phyloP scores from a whole-genome alignment of 1,140 invertebrate species.

The Callitettix versicolor region DNA sequence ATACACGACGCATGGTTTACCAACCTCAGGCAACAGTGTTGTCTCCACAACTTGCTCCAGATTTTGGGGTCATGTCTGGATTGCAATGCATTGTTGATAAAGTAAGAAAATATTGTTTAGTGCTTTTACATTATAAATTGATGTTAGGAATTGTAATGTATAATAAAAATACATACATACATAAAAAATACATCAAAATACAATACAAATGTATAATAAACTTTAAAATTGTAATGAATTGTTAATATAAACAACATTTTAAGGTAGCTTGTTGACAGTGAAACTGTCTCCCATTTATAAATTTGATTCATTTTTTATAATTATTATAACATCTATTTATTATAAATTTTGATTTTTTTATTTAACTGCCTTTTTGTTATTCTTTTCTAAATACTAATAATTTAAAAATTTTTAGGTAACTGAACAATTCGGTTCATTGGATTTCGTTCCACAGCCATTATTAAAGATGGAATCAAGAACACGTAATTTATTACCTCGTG shows the following conservation, averaged over 20 bases:
- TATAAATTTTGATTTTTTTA: background rate
- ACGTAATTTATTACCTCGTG: slow-evolving; percentile 60
- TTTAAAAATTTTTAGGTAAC: slow-evolving; percentile 53
- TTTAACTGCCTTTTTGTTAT: no score
- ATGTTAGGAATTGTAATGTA: no score
- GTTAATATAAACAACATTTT: no score
- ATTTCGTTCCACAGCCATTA: slow-evolving; percentile 69
- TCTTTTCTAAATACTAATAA: slow-evolving; percentile 7
- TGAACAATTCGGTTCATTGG: slow-evolving; percentile 67
- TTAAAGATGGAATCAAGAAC: slow-evolving; percentile 73
- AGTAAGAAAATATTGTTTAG: slow-evolving; percentile 34
- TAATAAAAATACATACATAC: no score
- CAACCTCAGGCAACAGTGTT: slow-evolving; percentile 62
- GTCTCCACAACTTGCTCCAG: slow-evolving; percentile 64
- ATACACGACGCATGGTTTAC: slow-evolving; percentile 63
- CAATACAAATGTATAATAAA: no score
- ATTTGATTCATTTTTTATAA: background rate
- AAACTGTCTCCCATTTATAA: background rate
- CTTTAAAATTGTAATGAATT: background rate
- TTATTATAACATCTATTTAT: background rate
- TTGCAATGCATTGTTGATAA: slow-evolving; percentile 77
- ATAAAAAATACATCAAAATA: no score
- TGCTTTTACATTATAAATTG: no score
- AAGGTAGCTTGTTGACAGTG: background rate
- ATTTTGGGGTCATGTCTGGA: slow-evolving; percentile 79